Conservation (phyloP, 2,797 vertebrate genomes). For the Tadarida brasiliensis region DNA sequence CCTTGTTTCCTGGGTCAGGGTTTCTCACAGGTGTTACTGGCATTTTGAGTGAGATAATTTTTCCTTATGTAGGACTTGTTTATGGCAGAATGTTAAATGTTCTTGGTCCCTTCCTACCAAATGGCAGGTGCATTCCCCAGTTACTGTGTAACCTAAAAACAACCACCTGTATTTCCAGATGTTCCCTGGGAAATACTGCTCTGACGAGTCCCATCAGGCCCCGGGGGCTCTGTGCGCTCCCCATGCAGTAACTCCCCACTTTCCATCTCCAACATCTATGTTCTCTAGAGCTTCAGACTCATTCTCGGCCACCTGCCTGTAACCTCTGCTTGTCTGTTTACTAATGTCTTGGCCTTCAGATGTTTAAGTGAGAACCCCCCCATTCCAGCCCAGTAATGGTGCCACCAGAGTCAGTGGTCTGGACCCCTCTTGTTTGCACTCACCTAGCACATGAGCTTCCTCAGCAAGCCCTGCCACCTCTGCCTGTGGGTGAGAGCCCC, state of each 20-base stretch:
- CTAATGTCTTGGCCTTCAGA: neutral
- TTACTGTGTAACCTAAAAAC: neutral
- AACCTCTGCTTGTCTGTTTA: neutral
- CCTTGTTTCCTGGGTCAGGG: neutral
- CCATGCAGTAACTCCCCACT: too few relatives aligned
- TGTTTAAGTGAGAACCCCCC: neutral
- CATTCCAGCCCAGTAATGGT: neutral
- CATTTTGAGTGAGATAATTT: neutral
- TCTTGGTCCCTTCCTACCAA: neutral
- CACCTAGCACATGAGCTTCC: rapidly evolving
- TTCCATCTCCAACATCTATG: rapidly evolving
- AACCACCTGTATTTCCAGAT: neutral
- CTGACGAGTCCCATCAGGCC: neutral
- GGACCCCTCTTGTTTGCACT: neutral
- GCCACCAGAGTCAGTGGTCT: neutral
- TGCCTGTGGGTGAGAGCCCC: neutral
- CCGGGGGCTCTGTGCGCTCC: rapidly evolving
- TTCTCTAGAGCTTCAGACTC: neutral
- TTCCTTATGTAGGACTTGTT: neutral
- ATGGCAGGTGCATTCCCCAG: too few relatives aligned
- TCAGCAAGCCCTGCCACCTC: neutral
- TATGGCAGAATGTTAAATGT: neutral
- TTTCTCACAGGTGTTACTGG: neutral
- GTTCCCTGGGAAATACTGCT: neutral
- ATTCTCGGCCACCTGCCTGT: neutral